These are phyloP conservation scores for Neodontobutis hainanensis DNA, from an alignment of 2,113 vertebrate species.

Conservation along the genomic window DNA sequence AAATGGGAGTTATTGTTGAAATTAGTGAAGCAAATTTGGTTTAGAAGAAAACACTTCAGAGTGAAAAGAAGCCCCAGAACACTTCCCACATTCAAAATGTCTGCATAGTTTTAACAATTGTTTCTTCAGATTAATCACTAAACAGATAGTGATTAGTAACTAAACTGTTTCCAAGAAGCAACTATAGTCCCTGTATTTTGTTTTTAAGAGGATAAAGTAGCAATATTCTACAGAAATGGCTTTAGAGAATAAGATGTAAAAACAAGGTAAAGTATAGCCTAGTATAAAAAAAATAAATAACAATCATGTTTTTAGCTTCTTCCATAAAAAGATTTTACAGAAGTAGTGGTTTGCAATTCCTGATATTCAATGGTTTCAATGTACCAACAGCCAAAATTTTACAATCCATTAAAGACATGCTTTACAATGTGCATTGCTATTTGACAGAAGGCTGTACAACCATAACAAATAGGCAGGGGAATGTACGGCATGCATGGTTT, in stretches of 20 bases:
- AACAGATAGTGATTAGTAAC: conserved; percentile 7
- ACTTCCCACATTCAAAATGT: conserved; percentile 77
- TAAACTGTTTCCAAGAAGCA: conserved; percentile 9
- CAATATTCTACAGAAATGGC: conserved; percentile 8
- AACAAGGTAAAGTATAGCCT: conserved; percentile 14
- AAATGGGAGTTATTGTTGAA: conserved; percentile 56
- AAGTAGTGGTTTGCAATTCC: conserved; percentile 61
- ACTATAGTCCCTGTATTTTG: conserved; percentile 38
- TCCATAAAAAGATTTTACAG: conserved; percentile 23
- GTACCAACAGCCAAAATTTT: conserved; percentile 57
- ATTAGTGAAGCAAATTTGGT: conserved; percentile 63
- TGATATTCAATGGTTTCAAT: conserved; percentile 33
- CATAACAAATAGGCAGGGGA: conserved; percentile 58
- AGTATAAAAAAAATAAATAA: not conserved
- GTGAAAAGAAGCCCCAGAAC: conserved; percentile 34
- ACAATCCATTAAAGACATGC: conserved; percentile 58
- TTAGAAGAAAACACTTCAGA: conserved; percentile 45
- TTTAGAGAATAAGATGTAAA: conserved; percentile 32
- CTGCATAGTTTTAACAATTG: conserved; percentile 76
- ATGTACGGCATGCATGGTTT: conserved; percentile 61
- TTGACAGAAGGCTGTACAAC: conserved; percentile 67
- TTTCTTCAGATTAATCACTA: conserved; percentile 42
- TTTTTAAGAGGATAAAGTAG: conserved; percentile 2
- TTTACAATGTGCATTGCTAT: conserved; percentile 63
- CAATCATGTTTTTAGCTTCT: conserved; percentile 26